These are phyloP conservation scores for Sphecodes monilicornis DNA, from an alignment of 2,888 invertebrate species.

Conservation along the genomic window DNA sequence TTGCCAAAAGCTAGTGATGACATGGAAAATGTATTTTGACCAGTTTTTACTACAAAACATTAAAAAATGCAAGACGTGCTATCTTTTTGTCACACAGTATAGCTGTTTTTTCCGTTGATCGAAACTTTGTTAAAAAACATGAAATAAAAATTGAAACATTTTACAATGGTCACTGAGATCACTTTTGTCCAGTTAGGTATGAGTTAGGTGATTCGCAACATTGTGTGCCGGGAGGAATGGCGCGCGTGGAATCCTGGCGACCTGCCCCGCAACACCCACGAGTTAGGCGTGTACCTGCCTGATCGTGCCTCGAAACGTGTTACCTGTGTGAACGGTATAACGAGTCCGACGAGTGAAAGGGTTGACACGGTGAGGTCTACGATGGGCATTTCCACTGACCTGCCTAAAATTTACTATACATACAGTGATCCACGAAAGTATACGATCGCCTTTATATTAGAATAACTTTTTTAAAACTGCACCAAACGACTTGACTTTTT, in stretches of 20 bases:
- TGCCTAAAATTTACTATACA: neutral
- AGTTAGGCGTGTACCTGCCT: conserved; percentile 57
- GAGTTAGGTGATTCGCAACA: conserved; percentile 26
- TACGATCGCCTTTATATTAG: no score
- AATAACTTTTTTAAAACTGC: no score
- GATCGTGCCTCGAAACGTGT: conserved; percentile 53
- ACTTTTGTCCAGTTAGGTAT: neutral
- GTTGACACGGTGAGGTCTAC: conserved; percentile 35
- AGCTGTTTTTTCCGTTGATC: no score
- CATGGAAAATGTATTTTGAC: no score
- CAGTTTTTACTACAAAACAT: no score
- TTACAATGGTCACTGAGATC: neutral
- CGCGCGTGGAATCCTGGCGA: conserved; percentile 60
- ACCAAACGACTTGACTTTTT: no score
- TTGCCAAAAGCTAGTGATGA: no score
- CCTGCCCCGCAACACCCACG: conserved; percentile 56
- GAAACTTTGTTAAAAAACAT: no score
- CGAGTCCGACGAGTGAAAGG: conserved; percentile 68
- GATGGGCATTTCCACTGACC: conserved; percentile 2
- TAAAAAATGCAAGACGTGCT: no score
- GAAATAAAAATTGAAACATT: no score
- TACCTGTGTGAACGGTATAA: conserved; percentile 62
- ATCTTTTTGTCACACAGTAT: no score
- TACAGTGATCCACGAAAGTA: no score
- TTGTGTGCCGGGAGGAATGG: conserved; percentile 35